These are phyloP conservation scores for Archaeoteleia sp. DNA, from an alignment of 2,888 invertebrate genomes.

Conservation along the genomic window DNA sequence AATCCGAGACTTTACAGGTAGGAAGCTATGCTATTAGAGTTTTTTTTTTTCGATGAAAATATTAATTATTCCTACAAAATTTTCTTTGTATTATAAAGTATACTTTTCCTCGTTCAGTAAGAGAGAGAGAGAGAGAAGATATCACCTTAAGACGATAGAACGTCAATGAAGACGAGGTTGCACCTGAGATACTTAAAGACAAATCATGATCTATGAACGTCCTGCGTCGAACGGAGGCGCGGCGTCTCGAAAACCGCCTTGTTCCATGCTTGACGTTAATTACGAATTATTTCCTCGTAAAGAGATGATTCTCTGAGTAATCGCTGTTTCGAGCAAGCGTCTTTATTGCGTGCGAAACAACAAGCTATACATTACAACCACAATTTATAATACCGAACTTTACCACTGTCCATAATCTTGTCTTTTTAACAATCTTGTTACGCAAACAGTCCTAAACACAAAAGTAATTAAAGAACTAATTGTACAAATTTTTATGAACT, in stretches of 20 bases:
- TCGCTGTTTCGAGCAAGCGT: constrained; percentile 35
- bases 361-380: constrained; percentile 26
- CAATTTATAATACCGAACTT: constrained; percentile 22
- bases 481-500: no score
- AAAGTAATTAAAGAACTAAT: no score
- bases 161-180: constrained; percentile 33
- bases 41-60: constrained; percentile 1
- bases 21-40: no score
- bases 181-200: constrained; percentile 7
- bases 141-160: constrained; percentile 37
- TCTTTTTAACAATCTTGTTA: constrained; percentile 29
- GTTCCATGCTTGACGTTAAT: constrained; percentile 42
- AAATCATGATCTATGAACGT: constrained; percentile 33
- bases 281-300: constrained; percentile 46
- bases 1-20: no score
- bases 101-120: constrained; percentile 15
- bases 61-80: no score
- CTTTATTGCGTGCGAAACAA: constrained; percentile 46
- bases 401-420: constrained; percentile 26
- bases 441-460: no score
- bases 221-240: constrained; percentile 8
- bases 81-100: constrained; percentile 27
- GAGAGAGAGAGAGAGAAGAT: constrained; percentile 7
- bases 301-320: constrained; percentile 36
- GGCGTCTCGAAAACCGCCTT: constrained; percentile 26